These are phyloP conservation scores for Thymelicus lineola DNA, from an alignment of 2,888 invertebrate genomes.

Conservation along the genomic window DNA sequence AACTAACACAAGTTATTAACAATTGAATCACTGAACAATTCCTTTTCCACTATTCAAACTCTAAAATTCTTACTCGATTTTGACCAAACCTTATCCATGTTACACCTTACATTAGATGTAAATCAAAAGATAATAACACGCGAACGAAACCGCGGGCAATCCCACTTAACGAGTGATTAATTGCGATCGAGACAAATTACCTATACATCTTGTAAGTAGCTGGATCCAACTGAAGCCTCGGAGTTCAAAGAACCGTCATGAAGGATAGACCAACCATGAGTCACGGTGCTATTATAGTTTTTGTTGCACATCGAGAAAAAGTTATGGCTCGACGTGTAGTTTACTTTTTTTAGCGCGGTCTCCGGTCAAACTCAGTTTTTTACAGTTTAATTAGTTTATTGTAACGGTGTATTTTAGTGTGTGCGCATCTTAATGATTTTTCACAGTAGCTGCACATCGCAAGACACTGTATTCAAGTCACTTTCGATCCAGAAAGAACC, in stretches of 20 bases:
- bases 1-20: background rate
- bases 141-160: background rate
- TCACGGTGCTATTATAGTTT: constrained; percentile 68
- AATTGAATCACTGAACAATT: no score
- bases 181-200: constrained; percentile 43
- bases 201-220: constrained; percentile 65
- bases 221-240: constrained; percentile 44
- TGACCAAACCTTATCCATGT: background rate
- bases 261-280: constrained; percentile 71
- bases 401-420: constrained; percentile 11
- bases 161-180: constrained; percentile 30
- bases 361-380: constrained; percentile 14
- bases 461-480: background rate
- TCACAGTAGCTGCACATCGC: background rate
- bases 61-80: background rate
- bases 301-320: constrained; percentile 63
- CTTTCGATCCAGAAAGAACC: background rate
- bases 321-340: constrained; percentile 33
- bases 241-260: constrained; percentile 73
- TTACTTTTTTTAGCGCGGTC: constrained; percentile 9
- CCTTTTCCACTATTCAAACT: background rate
- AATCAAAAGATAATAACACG: background rate
- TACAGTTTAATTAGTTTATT: background rate
- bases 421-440: background rate
- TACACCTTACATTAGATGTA: background rate